Conservation (phyloP, 2,888 invertebrate genomes). For the Emmelina monodactyla region DNA sequence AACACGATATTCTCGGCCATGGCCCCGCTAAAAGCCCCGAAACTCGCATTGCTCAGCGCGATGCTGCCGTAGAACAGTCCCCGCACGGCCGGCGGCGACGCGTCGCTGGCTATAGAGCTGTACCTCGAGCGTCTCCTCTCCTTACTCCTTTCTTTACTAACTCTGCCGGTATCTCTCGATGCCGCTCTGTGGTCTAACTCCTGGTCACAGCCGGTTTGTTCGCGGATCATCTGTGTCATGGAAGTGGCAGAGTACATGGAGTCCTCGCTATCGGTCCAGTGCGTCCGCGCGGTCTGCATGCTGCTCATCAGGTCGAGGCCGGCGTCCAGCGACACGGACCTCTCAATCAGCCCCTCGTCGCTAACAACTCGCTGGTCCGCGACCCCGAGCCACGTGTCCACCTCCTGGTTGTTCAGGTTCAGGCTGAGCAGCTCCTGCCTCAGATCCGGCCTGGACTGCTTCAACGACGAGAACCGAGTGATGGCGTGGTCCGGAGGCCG, state of each 20-base stretch:
- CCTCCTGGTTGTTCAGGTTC: slow-evolving; percentile 35
- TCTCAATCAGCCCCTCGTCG: slow-evolving; percentile 37
- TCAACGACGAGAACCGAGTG: slow-evolving; percentile 27
- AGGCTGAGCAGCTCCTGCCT: slow-evolving; percentile 42
- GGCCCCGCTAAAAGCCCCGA: no score
- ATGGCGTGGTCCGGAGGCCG: slow-evolving; percentile 19
- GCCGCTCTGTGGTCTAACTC: no score
- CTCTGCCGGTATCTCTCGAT: no score
- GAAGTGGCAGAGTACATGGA: no score
- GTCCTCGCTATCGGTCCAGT: slow-evolving; percentile 31
- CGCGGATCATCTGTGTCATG: slow-evolving; percentile 25
- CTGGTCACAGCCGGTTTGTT: no score
- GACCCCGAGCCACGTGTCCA: slow-evolving; percentile 45
- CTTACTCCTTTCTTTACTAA: no score
- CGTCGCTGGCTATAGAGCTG: no score
- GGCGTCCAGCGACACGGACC: slow-evolving; percentile 45
- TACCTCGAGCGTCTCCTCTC: no score
- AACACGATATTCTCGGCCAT: no score
- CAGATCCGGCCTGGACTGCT: slow-evolving; percentile 34
- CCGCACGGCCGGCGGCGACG: no score
- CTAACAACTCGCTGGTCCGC: slow-evolving; percentile 23
- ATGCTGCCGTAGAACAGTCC: no score
- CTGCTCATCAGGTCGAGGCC: slow-evolving; percentile 45
- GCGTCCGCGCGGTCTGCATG: slow-evolving; percentile 35
- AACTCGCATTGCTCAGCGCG: no score